phyloP scores from a whole-genome alignment of 1,140 invertebrate species.

The Orius insidiosus region DNA sequence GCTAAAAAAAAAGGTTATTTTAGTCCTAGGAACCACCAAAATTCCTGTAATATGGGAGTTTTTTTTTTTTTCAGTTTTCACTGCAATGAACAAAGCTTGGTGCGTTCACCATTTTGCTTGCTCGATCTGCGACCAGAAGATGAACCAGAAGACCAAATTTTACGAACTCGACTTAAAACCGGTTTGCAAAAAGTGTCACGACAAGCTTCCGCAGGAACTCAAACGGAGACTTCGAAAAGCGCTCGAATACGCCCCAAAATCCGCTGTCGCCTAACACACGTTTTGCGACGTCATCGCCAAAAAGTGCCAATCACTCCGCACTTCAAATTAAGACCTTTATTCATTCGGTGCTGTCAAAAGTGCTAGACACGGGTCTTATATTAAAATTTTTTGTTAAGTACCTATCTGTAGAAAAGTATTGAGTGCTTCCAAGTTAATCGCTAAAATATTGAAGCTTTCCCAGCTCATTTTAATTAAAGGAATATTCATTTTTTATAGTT shows the following conservation, averaged over 20 bases:
- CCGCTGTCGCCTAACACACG: constrained; percentile 5
- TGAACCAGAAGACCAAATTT: constrained; percentile 98
- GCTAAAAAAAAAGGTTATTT: too few species aligned
- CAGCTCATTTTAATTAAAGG: too few species aligned
- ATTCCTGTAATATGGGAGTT: too few species aligned
- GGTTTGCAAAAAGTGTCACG: constrained; percentile 96
- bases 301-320: constrained; percentile 1
- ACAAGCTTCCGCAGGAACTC: constrained; percentile 88
- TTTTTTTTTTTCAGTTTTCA: constrained; percentile 75
- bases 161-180: constrained; percentile 97
- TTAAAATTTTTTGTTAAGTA: too few species aligned
- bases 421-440: too few species aligned
- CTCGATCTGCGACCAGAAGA: constrained; percentile 88
- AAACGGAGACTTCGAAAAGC: constrained; percentile 68
- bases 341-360: too few species aligned
- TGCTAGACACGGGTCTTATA: too few species aligned
- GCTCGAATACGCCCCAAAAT: constrained; percentile 35
- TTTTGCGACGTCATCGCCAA: constrained; percentile 3
- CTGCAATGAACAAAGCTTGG: constrained; percentile 98
- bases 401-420: too few species aligned
- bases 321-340: too few species aligned
- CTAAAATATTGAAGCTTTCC: too few species aligned
- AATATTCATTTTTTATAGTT: too few species aligned
- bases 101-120: constrained; percentile 99
- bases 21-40: too few species aligned